Conservation (phyloP, 2,113 vertebrate genomes). For the Micronycteris hirsuta region DNA sequence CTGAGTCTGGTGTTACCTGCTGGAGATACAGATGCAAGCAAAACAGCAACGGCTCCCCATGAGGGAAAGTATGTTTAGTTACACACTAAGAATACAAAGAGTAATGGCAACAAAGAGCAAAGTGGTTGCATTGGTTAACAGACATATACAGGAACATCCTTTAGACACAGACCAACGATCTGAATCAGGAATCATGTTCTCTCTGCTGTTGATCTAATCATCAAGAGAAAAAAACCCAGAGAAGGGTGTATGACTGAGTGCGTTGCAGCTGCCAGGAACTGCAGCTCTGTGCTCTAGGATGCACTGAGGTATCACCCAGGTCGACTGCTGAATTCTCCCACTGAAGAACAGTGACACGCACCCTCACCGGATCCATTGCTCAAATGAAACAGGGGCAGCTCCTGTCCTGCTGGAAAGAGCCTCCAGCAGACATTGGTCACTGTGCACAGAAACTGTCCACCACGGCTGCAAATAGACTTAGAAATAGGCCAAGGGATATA, state of each 20-base stretch:
- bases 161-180: neutral
- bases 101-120: neutral
- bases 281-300: neutral
- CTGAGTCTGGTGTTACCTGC: neutral
- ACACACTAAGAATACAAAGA: neutral
- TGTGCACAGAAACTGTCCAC: neutral
- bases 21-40: neutral
- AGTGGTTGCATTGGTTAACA: neutral
- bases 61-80: neutral
- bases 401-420: neutral
- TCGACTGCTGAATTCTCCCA: neutral
- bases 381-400: neutral
- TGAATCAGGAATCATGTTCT: neutral
- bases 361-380: rapidly evolving
- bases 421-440: neutral
- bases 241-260: neutral
- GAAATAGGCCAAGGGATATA: neutral
- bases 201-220: neutral
- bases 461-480: neutral
- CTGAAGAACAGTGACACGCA: neutral
- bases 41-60: neutral
- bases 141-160: neutral
- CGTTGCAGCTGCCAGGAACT: neutral
- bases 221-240: neutral
- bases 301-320: neutral